phyloP scores from a whole-genome alignment of 2,888 invertebrate species.

The Chironomus tentans region DNA sequence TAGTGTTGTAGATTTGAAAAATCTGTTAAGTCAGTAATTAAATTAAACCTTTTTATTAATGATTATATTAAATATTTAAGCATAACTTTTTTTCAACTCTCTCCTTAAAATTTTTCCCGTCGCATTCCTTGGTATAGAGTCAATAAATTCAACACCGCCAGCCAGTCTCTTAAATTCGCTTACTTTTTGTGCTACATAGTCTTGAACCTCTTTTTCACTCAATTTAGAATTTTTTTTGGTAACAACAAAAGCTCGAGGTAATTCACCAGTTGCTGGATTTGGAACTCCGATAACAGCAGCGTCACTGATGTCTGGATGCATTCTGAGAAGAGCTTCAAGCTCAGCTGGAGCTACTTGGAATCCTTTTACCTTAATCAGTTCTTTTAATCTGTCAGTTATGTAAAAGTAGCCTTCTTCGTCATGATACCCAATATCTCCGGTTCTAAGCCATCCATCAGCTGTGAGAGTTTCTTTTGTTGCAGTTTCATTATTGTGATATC shows the following conservation, averaged over 20 bases:
- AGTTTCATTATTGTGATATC: slow-evolving; percentile 64
- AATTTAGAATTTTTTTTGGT: slow-evolving; percentile 39
- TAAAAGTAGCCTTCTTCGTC: slow-evolving; percentile 52
- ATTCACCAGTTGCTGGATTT: slow-evolving; percentile 53
- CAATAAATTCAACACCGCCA: slow-evolving; percentile 50
- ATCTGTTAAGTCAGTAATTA: too few relatives aligned
- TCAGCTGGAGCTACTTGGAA: slow-evolving; percentile 74
- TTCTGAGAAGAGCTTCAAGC: slow-evolving; percentile 28
- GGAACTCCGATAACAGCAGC: slow-evolving; percentile 57
- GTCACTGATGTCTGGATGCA: slow-evolving; percentile 67
- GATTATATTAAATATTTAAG: too few relatives aligned
- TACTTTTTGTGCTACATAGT: slow-evolving; percentile 52
- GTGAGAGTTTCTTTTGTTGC: slow-evolving; percentile 62
- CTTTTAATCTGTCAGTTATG: slow-evolving; percentile 47
- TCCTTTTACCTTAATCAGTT: not conserved
- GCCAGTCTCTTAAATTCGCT: slow-evolving; percentile 59
- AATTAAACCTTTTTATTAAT: not conserved
- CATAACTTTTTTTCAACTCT: slow-evolving; percentile 40
- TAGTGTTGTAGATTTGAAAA: too few relatives aligned
- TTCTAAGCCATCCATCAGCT: slow-evolving; percentile 63
- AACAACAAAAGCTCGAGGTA: slow-evolving; percentile 61
- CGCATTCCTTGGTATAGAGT: slow-evolving; percentile 55
- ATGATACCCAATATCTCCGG: slow-evolving; percentile 56
- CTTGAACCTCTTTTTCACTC: slow-evolving; percentile 45
- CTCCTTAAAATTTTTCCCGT: slow-evolving; percentile 61